Base-by-base conservation (phyloP, 2,888 invertebrate genomes). In the Polydrusus cervinus region DNA sequence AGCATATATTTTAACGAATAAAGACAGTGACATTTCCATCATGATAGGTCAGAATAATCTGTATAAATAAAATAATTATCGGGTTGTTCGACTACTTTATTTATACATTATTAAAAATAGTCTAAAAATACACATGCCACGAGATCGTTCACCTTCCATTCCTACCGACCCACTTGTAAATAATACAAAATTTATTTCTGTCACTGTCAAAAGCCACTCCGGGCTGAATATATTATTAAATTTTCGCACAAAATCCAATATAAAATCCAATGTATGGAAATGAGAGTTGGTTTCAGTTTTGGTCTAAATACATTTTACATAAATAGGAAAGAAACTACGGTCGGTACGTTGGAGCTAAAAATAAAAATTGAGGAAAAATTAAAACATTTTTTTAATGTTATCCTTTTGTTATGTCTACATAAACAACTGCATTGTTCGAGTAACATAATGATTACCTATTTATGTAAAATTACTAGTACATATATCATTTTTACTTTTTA, bases 221-320 rank as follows among this genome's bases (percentile, higher is more conserved):
- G 38, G 38, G 16, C 38, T 16, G 57, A 34, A 38, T 57, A 16
- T 57, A 57, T 38, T 57, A 57, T 57, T 57, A 57, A 57, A 57
- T 57, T 57, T 34, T 57, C 30, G 38, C 34, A 38, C 57, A 57
- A 34, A 55, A 57, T 57, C 16, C 57, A 57, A 38, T 57, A 57
- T 57, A 34, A 57, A 57, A 57, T 57, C 38, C 57, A 38, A 57
- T 57, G 14, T 57, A 57, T 57, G 57, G 57, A 57, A 57, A 57
- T 57, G 57, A 34, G 57, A 57, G 57, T 30, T 38, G 57, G 57
- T 57, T 57, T 57, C 57, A 57, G 57, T 57, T 38, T 57, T 16
- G 57, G 57, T 57, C 57, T 57, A 57, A 57, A 57, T 57, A 57
- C 30, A 57, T 57, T 57, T 57, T 57, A 57, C 34, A 57, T 57